A percentile compares a stretch with the other conserved stretches of the same genome.
These are phyloP conservation scores for Gnathonemus echidnorhynchus DNA, from an alignment of 2,113 vertebrate species.

Conservation along the genomic window DNA sequence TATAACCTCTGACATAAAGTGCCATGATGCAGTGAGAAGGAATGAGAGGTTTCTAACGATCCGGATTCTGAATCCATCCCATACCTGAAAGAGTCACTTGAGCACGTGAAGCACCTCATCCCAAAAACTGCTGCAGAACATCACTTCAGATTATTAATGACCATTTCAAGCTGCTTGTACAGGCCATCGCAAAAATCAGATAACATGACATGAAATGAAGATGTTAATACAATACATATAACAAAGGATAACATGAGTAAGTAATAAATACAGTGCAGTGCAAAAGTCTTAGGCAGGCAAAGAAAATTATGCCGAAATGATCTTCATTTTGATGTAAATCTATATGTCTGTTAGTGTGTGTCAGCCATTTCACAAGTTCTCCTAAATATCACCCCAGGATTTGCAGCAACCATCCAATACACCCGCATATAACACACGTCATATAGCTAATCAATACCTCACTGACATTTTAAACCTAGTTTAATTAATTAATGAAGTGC, in stretches of 20 bases:
- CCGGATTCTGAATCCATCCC: not conserved
- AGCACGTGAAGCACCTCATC: not conserved
- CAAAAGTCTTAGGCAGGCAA: not conserved
- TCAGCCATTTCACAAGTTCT: not conserved
- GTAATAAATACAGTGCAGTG: not conserved
- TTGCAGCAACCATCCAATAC: not conserved
- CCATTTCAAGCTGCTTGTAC: not conserved
- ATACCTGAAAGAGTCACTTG: not conserved
- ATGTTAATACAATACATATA: not conserved
- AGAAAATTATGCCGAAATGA: not conserved
- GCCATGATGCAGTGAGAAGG: not conserved
- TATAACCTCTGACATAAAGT: not conserved
- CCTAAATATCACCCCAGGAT: not conserved
- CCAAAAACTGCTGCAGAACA: not conserved
- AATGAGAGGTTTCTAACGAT: not conserved
- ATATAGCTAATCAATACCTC: not conserved
- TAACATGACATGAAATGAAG: not conserved
- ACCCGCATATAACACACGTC: not conserved
- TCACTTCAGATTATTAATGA: not conserved
- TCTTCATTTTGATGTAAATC: not conserved
- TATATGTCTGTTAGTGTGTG: not conserved
- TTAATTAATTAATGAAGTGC: not conserved
- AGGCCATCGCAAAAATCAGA: not conserved
- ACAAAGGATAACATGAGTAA: not conserved
- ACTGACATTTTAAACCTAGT: not conserved